Base-by-base conservation (phyloP, 1,140 invertebrate species). In the Schlechtendalia chinensis region DNA sequence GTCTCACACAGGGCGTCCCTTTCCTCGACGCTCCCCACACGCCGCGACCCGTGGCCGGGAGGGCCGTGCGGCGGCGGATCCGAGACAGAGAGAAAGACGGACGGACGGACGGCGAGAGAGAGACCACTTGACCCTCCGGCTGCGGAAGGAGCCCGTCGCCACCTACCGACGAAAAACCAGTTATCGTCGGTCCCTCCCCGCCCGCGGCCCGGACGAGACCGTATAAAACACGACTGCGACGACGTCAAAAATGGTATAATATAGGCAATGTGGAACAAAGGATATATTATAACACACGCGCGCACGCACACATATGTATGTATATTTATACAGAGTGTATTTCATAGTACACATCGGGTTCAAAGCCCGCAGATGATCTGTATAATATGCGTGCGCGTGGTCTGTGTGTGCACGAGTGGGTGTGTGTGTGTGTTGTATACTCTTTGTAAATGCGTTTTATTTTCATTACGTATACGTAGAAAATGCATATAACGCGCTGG, bases 311-410 rank as follows among this genome's bases (percentile, higher is more conserved):
- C n/a, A n/a, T 4, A 32, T 63, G 32, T 27, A 17, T 63, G 29
- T 39, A 65, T 32, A 39, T 65, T 19, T 29, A 39, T 45, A n/a
- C 12, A 65, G n/a, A n/a, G 22, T n/a, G 19, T 59, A 59, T 24
- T 27, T 27, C 14, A n/a, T 39, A 65, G 39, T 69, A 69, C 65
- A 50, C 65, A 39, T 69, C 45, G 67, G 67, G 67, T 69, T 69
- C 67, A 69, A 69, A 69, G 67, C 67, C 67, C 67, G 67, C 45
- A 69, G 67, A 69, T 69, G 67, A 69, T 69, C 67, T 69, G 67
- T 69, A 39, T 39, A 39, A 39, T 39, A 69, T 50, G 45, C 8
- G 32, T 39, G 32, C 8, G 32, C 8, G 8, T 39, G 3, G 32
- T 39, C 8, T 39, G 32, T n/a, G 2, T 67, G 29, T 63, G 61